Evolutionary conservation across 2,888 invertebrate species (phyloP), one percentile per base, ranked within the genome.

Genomic region (Drosophila paramelanica): DNA sequence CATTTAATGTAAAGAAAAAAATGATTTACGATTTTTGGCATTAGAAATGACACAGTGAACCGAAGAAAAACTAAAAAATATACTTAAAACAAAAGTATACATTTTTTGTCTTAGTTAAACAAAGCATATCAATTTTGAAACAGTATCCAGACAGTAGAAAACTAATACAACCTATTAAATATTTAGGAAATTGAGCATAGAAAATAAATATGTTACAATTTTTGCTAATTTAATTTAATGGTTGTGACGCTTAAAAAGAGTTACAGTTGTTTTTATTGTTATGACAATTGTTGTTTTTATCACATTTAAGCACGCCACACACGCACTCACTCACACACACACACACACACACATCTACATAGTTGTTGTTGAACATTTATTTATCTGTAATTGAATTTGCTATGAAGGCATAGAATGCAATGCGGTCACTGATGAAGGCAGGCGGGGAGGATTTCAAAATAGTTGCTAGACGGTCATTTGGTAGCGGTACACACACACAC

Each of bases 181-280:
- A 20, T 13, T 13, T 43, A 13, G 23, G 10, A 6, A 25, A 25
- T 25, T 50, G 45, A 5, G 27, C 23, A 58, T 23, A 2, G 17
- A 7, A 41, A 57, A 45, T 43, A 45, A 47, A 66, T 64, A 65
- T 73, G 78, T 78, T 73, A 74, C 65, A 87, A 84, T 75, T 70
- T 72, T 68, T 70, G 79, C 70, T 84, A 88, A 89, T 88, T 88
- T 81, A 78, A 84, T 84, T 84, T 81, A 73, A 88, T 64, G 79
- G 52, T 67, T 71, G 66, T 70, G 64, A 51, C 60, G 49, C 70
- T 59, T 58, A 36, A 62, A 58, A 68, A 42, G 17, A 58, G 45
- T 42, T 36, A 49, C 53, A 60, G 51, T 55, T 61, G 38, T 38
- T 49, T 45, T 47, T 51, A 45, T 61, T 59, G 50, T 55, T 51